Evolutionary conservation across 2,888 invertebrate genomes (phyloP), one percentile per base, ranked within the genome.

Genomic region (Lobophora halterata): DNA sequence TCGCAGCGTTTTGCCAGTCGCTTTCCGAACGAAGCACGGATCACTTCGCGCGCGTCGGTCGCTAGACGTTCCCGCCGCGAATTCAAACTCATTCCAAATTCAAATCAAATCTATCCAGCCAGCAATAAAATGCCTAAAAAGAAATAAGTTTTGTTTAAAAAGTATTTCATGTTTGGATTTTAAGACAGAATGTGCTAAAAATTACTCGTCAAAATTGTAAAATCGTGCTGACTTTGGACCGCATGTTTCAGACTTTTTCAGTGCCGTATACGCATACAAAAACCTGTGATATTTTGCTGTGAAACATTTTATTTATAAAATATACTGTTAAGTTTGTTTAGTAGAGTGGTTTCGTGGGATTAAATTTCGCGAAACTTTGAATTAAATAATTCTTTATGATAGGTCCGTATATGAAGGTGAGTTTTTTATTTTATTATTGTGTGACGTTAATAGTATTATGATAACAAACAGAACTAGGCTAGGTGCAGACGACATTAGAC

Each of bases 391-490:
- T 83, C 86, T 86, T 85, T 87, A 87, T 87, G 86, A 86, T 85
- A 86, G 86, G 86, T 72, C 86, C 86, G 73, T 80, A 83, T 79
- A 87, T 87, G 86, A 86, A 87, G 86, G 86, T 87, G 67, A 85
- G 86, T 82, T 52, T 48, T 41, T 38, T 32, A 49, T 50, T 50
- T 48, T 49, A 48, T 58, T 58, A 8, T 36, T 34, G 17, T 18
- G 18, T 50, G 46, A 48, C 46, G 49, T 52, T 40, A 46, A 8
- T n/a, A n/a, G n/a, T n/a, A n/a, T n/a, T n/a, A n/a, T 29, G 44
- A 44, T 46, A 47, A 39, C 35, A 35, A 21, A 44, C n/a, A n/a
- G n/a, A n/a, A n/a, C 39, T 42, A 21, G 27, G 20, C 35, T 20
- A 13, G 14, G 10, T 14, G 24, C 19, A 44, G 16, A 28, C 14